phyloP scores from a whole-genome alignment of 2,888 invertebrate genomes.

The Deroplatys truncata region DNA sequence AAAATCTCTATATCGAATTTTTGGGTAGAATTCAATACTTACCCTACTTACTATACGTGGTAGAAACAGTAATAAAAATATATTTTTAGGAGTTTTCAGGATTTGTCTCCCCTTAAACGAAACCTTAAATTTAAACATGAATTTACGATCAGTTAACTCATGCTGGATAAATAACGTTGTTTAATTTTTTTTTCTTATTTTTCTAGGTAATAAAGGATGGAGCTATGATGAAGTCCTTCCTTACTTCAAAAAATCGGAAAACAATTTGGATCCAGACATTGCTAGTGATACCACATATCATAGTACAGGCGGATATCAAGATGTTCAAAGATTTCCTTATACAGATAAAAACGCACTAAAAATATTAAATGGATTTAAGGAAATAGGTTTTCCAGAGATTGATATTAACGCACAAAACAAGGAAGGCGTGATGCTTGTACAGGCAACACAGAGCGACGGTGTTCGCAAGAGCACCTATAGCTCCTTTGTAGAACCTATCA shows the following conservation, averaged over 20 bases:
- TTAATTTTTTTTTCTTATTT: background rate
- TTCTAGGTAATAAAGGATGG: background rate
- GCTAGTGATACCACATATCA: background rate
- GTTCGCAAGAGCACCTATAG: background rate
- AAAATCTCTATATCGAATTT: too few species aligned
- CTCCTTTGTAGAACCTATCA: background rate
- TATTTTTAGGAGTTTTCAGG: too few species aligned
- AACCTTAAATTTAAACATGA: too few species aligned
- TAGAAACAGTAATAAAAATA: too few species aligned
- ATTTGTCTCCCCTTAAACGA: too few species aligned
- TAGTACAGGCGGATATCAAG: background rate
- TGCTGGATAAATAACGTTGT: too few species aligned
- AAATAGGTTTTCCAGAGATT: background rate
- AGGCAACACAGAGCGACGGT: background rate
- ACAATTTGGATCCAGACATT: background rate
- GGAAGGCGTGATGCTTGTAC: background rate
- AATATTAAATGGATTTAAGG: background rate
- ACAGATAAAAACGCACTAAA: background rate
- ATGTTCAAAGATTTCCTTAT: background rate
- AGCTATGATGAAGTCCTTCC: background rate
- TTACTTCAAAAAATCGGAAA: background rate
- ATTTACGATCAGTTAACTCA: too few species aligned
- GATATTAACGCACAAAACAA: background rate
- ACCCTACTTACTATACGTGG: too few species aligned
- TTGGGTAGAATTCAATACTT: too few species aligned